These are phyloP conservation scores for Urocyon cinereoargenteus DNA, from an alignment of 2,797 vertebrate species.

Conservation along the genomic window DNA sequence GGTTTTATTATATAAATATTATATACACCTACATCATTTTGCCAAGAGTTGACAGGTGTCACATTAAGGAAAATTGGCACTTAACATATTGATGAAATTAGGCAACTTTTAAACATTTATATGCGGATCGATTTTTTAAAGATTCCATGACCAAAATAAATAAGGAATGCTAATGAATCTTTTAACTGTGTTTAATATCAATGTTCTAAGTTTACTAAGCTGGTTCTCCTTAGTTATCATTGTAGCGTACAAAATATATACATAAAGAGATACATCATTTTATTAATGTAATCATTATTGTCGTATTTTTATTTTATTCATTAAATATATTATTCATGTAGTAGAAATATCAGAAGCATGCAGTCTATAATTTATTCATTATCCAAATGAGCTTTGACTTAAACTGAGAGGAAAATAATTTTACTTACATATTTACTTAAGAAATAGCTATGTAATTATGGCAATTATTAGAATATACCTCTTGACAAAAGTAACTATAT, in stretches of 20 bases:
- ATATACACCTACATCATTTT: constrained; percentile 40
- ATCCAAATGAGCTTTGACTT: not conserved
- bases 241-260: not conserved
- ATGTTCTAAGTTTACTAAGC: not conserved
- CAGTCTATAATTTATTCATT: not conserved
- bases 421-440: not conserved
- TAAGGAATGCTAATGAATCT: not conserved
- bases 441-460: not conserved
- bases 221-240: not conserved
- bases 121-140: not conserved
- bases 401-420: not conserved
- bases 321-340: not conserved
- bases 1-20: not conserved
- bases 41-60: not conserved
- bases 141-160: not conserved
- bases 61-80: not conserved
- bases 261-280: not conserved
- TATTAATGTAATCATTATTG: not conserved
- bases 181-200: not conserved
- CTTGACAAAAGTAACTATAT: not conserved
- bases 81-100: constrained; percentile 27
- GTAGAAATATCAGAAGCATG: not conserved
- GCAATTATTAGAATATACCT: not conserved
- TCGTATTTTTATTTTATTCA: not conserved
- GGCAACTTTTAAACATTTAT: not conserved